Evolutionary conservation across 2,113 vertebrate genomes (phyloP).

Genomic region (Uria lomvia): DNA sequence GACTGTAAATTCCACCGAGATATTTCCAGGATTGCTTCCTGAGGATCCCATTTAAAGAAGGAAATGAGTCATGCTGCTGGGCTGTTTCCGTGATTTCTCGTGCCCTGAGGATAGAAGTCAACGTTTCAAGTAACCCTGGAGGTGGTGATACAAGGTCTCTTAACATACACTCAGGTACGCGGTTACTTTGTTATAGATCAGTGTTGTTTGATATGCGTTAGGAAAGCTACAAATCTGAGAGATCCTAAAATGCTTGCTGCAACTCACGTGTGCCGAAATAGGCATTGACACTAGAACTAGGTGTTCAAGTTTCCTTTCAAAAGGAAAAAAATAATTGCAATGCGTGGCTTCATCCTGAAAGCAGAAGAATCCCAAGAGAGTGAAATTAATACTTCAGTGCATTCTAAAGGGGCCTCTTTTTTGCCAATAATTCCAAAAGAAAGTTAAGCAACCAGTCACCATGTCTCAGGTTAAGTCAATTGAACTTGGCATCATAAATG

Average conservation of each 20-base stretch:
- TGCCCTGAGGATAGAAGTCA: neutral
- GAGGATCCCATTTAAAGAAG: neutral
- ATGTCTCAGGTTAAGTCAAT: neutral
- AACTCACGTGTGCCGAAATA: neutral
- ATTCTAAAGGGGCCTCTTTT: neutral
- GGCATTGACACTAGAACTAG: neutral
- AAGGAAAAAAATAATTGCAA: neutral
- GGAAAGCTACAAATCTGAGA: neutral
- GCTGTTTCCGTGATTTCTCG: neutral
- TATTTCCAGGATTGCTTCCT: neutral
- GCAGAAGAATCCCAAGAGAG: neutral
- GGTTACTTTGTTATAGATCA: neutral
- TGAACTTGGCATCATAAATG: neutral
- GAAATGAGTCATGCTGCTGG: neutral
- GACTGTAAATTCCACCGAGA: neutral
- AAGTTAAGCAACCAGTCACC: neutral
- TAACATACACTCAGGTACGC: neutral
- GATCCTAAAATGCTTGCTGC: neutral
- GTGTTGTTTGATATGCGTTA: too few species aligned
- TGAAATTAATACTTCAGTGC: neutral
- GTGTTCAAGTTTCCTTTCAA: neutral
- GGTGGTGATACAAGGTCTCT: neutral
- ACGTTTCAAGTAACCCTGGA: neutral
- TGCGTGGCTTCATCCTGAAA: neutral
- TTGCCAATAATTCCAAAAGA: neutral